Conservation (phyloP, 2,113 vertebrate species). For the Parus major region DNA sequence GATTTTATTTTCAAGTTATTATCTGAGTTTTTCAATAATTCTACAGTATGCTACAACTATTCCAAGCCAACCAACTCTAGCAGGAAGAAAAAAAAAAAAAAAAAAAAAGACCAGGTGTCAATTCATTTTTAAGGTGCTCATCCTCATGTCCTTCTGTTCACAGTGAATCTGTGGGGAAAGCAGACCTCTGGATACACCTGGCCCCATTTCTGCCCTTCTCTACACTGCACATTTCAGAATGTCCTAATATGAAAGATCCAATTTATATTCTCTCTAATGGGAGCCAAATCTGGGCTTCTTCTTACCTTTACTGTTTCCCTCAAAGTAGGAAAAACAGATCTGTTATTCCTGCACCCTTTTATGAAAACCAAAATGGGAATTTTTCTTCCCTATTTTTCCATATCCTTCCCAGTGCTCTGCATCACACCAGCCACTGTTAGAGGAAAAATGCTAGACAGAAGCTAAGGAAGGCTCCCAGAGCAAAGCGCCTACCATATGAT, state of each 20-base stretch:
- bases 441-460: not conserved
- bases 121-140: not conserved
- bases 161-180: not conserved
- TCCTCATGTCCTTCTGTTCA: not conserved
- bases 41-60: not conserved
- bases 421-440: not conserved
- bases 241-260: not conserved
- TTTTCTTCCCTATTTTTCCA: not conserved
- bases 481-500: not conserved
- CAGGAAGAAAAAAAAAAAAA: not conserved
- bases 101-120: not conserved
- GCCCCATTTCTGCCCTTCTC: not conserved
- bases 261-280: not conserved
- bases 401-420: not conserved
- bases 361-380: accelerated
- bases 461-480: not conserved
- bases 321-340: not conserved
- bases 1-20: not conserved
- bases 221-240: not conserved
- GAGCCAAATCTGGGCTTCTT: not conserved
- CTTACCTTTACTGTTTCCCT: too few species aligned
- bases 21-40: not conserved
- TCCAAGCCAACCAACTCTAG: not conserved
- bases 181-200: not conserved
- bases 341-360: not conserved